Percentiles rank a stretch among this genome's conserved stretches.
phyloP scores from a whole-genome alignment of 2,888 invertebrate species.

The Orchestes rusci region DNA sequence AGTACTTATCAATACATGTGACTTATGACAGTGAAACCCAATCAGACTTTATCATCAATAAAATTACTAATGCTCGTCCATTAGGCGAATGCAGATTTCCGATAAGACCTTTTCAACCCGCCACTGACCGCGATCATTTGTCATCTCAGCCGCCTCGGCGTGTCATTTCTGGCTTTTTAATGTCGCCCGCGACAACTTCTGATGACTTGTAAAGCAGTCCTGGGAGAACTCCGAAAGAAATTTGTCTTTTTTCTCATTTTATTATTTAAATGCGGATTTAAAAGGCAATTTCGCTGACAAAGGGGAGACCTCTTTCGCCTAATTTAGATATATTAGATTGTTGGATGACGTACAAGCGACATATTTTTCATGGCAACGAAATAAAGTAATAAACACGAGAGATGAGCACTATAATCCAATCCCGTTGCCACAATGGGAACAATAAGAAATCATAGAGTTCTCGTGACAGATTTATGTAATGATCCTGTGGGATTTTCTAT shows the following conservation, averaged over 20 bases:
- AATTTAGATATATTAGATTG: conserved; percentile 19
- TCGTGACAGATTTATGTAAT: conserved; percentile 41
- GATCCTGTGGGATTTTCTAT: conserved; percentile 25
- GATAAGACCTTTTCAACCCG: no score
- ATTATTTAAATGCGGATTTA: conserved; percentile 27
- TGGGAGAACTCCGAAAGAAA: conserved; percentile 21
- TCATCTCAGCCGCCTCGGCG: conserved; percentile 41
- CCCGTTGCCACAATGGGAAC: conserved; percentile 41
- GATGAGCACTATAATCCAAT: conserved; percentile 40
- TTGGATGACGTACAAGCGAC: conserved; percentile 1
- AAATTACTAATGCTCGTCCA: no score
- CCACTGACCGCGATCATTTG: conserved; percentile 37
- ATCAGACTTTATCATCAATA: no score
- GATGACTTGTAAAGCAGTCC: conserved; percentile 31
- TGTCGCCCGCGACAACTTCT: conserved; percentile 29
- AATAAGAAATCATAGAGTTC: conserved; percentile 40
- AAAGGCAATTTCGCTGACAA: conserved; percentile 25
- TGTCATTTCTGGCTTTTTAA: conserved; percentile 35
- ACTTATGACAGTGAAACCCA: no score
- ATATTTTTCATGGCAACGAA: background rate
- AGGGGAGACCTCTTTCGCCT: conserved; percentile 12
- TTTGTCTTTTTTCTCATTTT: conserved; percentile 27
- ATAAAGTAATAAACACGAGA: background rate
- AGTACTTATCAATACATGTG: no score
- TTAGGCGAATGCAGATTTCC: no score